A percentile compares a stretch with the other conserved stretches of the same genome.
These are phyloP conservation scores for Alcis repandata DNA, from an alignment of 2,888 invertebrate genomes.

Conservation along the genomic window DNA sequence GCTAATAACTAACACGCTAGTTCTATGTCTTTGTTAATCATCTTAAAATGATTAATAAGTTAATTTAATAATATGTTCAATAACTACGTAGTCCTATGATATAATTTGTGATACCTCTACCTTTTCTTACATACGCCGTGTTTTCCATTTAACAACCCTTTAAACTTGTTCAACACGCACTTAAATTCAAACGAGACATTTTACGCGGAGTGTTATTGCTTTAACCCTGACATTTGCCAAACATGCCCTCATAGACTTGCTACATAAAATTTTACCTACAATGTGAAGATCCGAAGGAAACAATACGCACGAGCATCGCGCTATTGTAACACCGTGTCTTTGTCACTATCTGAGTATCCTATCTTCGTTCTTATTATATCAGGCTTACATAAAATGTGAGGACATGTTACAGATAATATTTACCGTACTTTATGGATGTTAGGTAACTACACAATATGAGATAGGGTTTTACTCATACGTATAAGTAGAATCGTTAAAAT, in stretches of 20 bases:
- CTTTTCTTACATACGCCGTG: neutral
- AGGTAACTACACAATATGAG: neutral
- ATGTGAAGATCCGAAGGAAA: slow-evolving; percentile 50
- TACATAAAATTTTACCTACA: slow-evolving; percentile 49
- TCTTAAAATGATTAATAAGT: too few species aligned
- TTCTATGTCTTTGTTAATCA: too few species aligned
- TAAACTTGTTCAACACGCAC: slow-evolving; percentile 20
- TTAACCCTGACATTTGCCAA: slow-evolving; percentile 22
- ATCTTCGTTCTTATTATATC: slow-evolving; percentile 66
- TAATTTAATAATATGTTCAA: too few species aligned
- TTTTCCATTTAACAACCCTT: slow-evolving; percentile 10
- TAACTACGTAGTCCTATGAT: too few species aligned
- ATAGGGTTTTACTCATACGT: too few species aligned
- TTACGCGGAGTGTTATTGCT: slow-evolving; percentile 19
- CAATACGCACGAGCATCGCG: slow-evolving; percentile 58
- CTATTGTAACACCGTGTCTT: slow-evolving; percentile 68
- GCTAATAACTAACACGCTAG: too few species aligned
- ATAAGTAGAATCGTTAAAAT: too few species aligned
- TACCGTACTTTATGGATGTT: neutral
- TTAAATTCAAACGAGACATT: slow-evolving; percentile 22
- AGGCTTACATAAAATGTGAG: slow-evolving; percentile 57
- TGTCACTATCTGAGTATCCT: slow-evolving; percentile 71
- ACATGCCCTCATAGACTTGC: slow-evolving; percentile 22
- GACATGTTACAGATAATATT: slow-evolving; percentile 38
- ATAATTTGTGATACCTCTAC: too few species aligned